These are phyloP conservation scores for Oscheius sp. DNA, from an alignment of 2,888 invertebrate genomes.

Conservation along the genomic window DNA sequence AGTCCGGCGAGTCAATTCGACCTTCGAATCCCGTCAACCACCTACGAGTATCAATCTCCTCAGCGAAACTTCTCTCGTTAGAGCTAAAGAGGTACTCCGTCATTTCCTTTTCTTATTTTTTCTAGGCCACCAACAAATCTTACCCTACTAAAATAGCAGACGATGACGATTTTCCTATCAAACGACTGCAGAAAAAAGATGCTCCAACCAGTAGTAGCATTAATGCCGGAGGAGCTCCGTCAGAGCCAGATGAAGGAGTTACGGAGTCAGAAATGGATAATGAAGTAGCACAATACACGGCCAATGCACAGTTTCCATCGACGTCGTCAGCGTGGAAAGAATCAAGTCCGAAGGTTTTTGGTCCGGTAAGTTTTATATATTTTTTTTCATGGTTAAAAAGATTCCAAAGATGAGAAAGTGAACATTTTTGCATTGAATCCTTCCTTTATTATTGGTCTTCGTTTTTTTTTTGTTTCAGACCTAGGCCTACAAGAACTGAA, in stretches of 20 bases:
- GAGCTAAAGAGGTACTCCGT: constrained; percentile 1
- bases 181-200: not conserved
- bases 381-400: not conserved
- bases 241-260: not conserved
- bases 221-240: not conserved
- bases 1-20: constrained; percentile 23
- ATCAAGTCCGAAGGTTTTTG: constrained; percentile 24
- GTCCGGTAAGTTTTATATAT: constrained; percentile 1
- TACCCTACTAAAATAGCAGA: constrained; percentile 45
- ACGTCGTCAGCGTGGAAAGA: constrained; percentile 8
- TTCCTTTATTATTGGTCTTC: no score
- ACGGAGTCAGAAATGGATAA: constrained; percentile 1
- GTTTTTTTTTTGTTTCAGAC: no score
- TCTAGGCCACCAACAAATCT: constrained; percentile 43
- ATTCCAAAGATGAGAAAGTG: not conserved
- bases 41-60: not conserved
- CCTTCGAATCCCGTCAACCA: constrained; percentile 13
- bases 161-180: constrained; percentile 41
- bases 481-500: no score
- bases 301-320: not conserved
- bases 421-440: no score
- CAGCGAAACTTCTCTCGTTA: constrained; percentile 11
- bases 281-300: constrained; percentile 28
- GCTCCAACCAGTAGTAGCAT: not conserved
- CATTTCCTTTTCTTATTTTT: not conserved